These are phyloP conservation scores for Nasonovia ribisnigri DNA, from an alignment of 2,888 invertebrate genomes.

Conservation along the genomic window DNA sequence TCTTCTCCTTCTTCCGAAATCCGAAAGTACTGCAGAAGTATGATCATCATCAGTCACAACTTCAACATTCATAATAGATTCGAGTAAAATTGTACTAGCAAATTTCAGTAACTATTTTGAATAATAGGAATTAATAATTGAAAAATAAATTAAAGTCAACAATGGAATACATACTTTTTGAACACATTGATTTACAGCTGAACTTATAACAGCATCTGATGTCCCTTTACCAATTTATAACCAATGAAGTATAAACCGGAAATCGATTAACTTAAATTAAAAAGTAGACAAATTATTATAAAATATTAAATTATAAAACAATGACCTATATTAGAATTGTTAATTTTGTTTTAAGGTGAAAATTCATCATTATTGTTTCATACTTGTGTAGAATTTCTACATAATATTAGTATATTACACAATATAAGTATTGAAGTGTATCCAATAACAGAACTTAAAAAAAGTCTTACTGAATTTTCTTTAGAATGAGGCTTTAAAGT, in stretches of 20 bases:
- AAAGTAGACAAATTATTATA: not conserved
- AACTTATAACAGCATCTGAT: slow-evolving; percentile 83
- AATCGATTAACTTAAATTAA: slow-evolving; percentile 76
- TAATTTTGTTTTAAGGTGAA: slow-evolving; percentile 43
- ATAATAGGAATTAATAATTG: slow-evolving; percentile 38
- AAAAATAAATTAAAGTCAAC: slow-evolving; percentile 43
- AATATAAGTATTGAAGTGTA: not conserved
- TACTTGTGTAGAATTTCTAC: not conserved
- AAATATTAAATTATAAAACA: slow-evolving; percentile 42
- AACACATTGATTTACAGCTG: slow-evolving; percentile 86
- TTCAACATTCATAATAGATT: slow-evolving; percentile 92
- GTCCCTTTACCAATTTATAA: slow-evolving; percentile 82
- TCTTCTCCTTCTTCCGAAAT: slow-evolving; percentile 82
- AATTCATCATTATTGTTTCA: not conserved
- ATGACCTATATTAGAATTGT: not conserved
- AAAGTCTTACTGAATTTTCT: not conserved
- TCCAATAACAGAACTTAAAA: not conserved
- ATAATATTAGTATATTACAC: not conserved
- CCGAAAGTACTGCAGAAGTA: slow-evolving; percentile 78
- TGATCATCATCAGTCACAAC: slow-evolving; percentile 79
- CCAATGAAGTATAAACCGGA: slow-evolving; percentile 82
- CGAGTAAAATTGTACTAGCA: slow-evolving; percentile 76
- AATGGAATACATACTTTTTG: slow-evolving; percentile 76
- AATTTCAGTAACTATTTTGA: slow-evolving; percentile 73
- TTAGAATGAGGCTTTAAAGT: not conserved